A percentile compares a stretch with the other conserved stretches of the same genome.
Evolutionary conservation across 2,888 invertebrate genomes (phyloP).

Genomic region (Drepana falcataria): DNA sequence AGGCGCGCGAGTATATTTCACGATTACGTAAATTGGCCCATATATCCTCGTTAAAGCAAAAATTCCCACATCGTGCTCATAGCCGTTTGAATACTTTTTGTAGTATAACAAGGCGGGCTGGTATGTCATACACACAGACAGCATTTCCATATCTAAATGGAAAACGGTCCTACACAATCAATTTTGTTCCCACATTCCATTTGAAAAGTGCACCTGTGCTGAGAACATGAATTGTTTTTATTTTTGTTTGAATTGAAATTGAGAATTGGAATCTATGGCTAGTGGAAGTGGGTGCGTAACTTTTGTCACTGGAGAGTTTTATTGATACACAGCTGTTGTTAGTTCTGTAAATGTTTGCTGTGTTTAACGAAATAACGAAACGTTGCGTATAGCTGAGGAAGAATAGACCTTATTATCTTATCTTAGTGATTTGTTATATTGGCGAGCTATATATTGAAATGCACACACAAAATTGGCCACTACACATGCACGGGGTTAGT

Average conservation of each 20-base stretch:
- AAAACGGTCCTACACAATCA: constrained; percentile 71
- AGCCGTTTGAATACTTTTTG: constrained; percentile 42
- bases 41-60: constrained; percentile 21
- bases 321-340: constrained; percentile 2
- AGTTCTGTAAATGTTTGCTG: background rate
- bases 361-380: too few species aligned
- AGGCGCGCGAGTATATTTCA: constrained; percentile 17
- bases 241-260: constrained; percentile 45
- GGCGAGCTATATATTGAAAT: too few species aligned
- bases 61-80: constrained; percentile 15
- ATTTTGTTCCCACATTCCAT: constrained; percentile 68
- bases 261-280: constrained; percentile 45
- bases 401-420: constrained; percentile 7
- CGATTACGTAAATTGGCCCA: constrained; percentile 4
- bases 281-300: constrained; percentile 18
- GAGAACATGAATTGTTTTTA: constrained; percentile 49
- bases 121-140: constrained; percentile 55
- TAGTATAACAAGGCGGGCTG: constrained; percentile 30
- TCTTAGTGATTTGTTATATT: too few species aligned
- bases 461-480: too few species aligned
- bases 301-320: constrained; percentile 11
- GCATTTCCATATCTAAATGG: constrained; percentile 76
- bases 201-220: constrained; percentile 71
- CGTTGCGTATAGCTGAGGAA: background rate
- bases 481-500: too few species aligned